phyloP scores from a whole-genome alignment of 2,113 vertebrate species.

The Ovis canadensis region DNA sequence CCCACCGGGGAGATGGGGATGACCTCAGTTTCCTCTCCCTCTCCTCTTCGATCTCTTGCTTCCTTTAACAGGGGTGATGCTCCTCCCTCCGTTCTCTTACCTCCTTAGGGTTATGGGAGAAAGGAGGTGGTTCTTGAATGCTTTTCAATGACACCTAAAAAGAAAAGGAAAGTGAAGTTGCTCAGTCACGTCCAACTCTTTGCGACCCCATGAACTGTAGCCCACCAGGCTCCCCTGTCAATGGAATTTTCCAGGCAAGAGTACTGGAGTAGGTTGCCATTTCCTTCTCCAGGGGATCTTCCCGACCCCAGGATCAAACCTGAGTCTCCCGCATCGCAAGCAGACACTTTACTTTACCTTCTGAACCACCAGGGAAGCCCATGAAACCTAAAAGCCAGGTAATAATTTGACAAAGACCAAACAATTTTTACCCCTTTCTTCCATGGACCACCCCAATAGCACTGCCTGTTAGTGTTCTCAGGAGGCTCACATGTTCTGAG shows the following conservation, averaged over 20 bases:
- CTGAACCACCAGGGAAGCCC: background rate
- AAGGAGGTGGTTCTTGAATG: background rate
- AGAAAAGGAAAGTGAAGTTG: background rate
- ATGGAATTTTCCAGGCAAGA: background rate
- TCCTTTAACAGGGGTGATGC: background rate
- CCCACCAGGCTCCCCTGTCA: background rate
- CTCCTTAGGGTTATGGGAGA: background rate
- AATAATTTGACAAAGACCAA: background rate
- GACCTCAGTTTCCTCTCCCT: background rate
- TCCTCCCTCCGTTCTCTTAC: background rate
- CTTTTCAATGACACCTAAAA: background rate
- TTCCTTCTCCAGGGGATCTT: background rate
- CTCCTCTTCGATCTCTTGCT: background rate
- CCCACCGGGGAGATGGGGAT: background rate
- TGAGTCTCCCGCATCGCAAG: rapidly evolving
- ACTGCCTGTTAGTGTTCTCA: background rate
- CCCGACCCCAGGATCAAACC: background rate
- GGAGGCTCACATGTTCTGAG: background rate
- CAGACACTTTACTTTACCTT: background rate
- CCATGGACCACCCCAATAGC: background rate
- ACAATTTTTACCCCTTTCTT: background rate
- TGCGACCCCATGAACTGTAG: background rate
- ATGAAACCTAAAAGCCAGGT: background rate
- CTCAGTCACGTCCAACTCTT: background rate
- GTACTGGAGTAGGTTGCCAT: background rate